Base-by-base conservation (phyloP, 2,888 invertebrate genomes). In the Ryuthela nishihirai region DNA sequence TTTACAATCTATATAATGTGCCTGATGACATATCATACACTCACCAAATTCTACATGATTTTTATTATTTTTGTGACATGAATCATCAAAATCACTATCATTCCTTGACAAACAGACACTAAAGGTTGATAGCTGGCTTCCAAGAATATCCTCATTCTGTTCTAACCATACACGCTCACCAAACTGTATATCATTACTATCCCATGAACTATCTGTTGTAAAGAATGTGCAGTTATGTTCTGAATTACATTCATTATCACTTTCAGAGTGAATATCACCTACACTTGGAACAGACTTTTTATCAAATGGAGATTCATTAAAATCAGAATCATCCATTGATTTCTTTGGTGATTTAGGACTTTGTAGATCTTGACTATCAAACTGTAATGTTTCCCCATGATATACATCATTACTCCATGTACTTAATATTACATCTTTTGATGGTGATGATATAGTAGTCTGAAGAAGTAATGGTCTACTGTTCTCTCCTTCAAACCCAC, bases 401-500 rank as follows among this genome's bases (percentile, higher is more conserved):
- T 43, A 62, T 39, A 62, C 56, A 43, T 62, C 56, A 35, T 54
- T 56, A 26, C 58, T 48, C 62, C 62, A 62, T 21, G 55, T 55
- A 39, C 52, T 52, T 20, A 62, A 38, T 38, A 55, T 52, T 9
- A 45, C 18, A 32, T 62, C 62, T 36, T 58, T 54, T 46, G 48
- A 47, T 34, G 62, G 62, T 15, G 58, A 56, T 32, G 55, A 48
- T 25, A 62, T 38, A 10, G 38, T 47, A n/a, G 56, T 56, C 39
- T 55, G 55, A 17, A 62, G 45, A 15, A 58, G 36, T 26, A 58
- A 54, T 41, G 62, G 62, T 39, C 62, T 53, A 49, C 53, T 58
- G 34, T 62, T 56, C 45, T 62, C 62, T 17, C 62, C 62, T 42
- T 62, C 62, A 46, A 62, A 62, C 20, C 62, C 62, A 62, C 62